A percentile compares a stretch with the other conserved stretches of the same genome.
These are phyloP conservation scores for Telenomus remus DNA, from an alignment of 1,140 invertebrate species.

Conservation along the genomic window DNA sequence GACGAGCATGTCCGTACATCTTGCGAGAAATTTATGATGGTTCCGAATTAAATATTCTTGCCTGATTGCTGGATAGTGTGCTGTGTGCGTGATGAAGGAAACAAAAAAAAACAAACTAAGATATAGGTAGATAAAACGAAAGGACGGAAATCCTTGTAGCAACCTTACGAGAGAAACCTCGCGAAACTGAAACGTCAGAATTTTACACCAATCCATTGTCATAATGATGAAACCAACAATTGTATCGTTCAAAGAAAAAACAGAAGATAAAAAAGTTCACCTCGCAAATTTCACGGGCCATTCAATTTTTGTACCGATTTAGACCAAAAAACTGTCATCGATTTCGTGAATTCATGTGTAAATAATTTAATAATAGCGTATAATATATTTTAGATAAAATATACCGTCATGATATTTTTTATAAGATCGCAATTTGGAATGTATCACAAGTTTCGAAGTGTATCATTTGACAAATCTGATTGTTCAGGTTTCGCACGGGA, in stretches of 20 bases:
- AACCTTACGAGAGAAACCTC: constrained; percentile 36
- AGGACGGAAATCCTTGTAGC: constrained; percentile 55
- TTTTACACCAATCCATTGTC: constrained; percentile 19
- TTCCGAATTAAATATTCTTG: constrained; percentile 59
- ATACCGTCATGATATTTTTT: constrained; percentile 43
- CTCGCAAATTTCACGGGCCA: neutral
- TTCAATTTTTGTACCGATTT: constrained; percentile 28
- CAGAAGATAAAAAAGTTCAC: no score
- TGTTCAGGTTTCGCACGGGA: constrained; percentile 31
- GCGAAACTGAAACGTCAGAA: constrained; percentile 40
- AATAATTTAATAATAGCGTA: constrained; percentile 45
- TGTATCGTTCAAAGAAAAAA: no score
- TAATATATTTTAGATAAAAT: constrained; percentile 53
- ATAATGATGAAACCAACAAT: neutral
- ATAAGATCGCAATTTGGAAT: constrained; percentile 34
- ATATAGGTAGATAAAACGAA: constrained; percentile 48
- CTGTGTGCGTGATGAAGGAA: constrained; percentile 46
- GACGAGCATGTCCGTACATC: constrained; percentile 42
- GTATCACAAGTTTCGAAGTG: constrained; percentile 14
- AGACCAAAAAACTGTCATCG: constrained; percentile 1
- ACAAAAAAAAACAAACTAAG: constrained; percentile 43
- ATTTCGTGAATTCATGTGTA: constrained; percentile 28
- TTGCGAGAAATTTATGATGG: constrained; percentile 52
- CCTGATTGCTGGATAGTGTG: constrained; percentile 56
- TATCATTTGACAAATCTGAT: constrained; percentile 37